Percentiles rank a stretch among this genome's conserved stretches.
phyloP scores from a whole-genome alignment of 2,888 invertebrate species.

The Orthonevra nobilis region DNA sequence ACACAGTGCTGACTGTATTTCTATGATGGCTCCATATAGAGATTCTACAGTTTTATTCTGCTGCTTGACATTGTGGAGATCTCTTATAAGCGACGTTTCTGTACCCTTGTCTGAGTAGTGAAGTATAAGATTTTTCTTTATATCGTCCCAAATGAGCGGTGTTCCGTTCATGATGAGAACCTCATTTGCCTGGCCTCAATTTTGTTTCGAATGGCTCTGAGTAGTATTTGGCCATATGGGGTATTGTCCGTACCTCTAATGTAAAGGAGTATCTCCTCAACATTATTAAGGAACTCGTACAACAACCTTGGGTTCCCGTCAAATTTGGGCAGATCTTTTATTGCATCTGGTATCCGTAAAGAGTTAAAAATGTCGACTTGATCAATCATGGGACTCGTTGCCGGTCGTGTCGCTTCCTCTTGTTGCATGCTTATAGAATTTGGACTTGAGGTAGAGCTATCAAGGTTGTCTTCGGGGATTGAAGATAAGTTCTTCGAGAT shows the following conservation, averaged over 20 bases:
- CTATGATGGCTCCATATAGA: conserved; percentile 69
- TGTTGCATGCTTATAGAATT: too few species aligned
- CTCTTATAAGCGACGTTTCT: conserved; percentile 61
- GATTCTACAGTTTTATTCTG: conserved; percentile 46
- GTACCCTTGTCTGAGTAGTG: conserved; percentile 67
- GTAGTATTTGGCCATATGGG: conserved; percentile 40
- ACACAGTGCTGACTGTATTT: conserved; percentile 62
- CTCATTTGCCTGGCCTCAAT: conserved; percentile 25
- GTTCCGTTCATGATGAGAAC: conserved; percentile 32
- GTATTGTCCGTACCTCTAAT: conserved; percentile 37
- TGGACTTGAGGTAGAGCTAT: background rate
- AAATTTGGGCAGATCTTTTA: conserved; percentile 41
- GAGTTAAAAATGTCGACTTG: conserved; percentile 42
- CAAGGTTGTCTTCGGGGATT: background rate
- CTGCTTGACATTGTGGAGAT: conserved; percentile 57
- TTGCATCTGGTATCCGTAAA: conserved; percentile 34
- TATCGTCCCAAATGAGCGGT: conserved; percentile 45
- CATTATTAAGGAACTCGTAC: conserved; percentile 38
- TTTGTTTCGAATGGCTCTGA: conserved; percentile 49
- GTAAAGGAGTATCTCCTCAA: conserved; percentile 40
- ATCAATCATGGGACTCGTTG: too few species aligned
- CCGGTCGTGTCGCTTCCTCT: too few species aligned
- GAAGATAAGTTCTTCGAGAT: background rate
- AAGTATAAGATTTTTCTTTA: conserved; percentile 59
- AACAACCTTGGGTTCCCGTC: conserved; percentile 27